Evolutionary conservation across 2,113 vertebrate genomes (phyloP).

Genomic region (Poeciliopsis prolifica): DNA sequence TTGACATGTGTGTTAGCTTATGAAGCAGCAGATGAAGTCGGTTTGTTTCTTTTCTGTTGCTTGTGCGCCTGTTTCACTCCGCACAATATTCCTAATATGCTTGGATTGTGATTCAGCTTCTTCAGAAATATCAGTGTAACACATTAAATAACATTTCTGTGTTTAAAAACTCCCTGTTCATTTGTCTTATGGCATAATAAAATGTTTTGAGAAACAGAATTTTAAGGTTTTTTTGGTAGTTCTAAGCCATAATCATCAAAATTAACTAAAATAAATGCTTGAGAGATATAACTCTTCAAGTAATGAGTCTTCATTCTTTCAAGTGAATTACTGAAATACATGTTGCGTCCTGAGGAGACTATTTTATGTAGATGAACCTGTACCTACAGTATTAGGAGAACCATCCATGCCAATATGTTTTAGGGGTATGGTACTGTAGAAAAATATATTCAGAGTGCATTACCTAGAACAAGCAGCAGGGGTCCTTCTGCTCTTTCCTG

Average conservation of each 20-base stretch:
- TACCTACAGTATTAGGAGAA: constrained; percentile 34
- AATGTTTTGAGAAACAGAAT: neutral
- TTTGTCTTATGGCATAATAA: neutral
- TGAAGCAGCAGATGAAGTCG: no score
- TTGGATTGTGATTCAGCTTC: neutral
- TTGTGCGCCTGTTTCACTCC: no score
- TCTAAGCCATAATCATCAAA: neutral
- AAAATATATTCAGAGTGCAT: neutral
- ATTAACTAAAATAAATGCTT: neutral
- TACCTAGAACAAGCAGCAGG: constrained; percentile 59
- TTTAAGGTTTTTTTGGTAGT: neutral
- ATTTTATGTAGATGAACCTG: neutral
- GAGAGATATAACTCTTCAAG: neutral
- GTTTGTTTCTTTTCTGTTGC: no score
- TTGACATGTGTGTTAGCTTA: neutral
- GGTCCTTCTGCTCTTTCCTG: constrained; percentile 46
- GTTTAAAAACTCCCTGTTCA: neutral
- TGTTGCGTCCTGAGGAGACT: neutral
- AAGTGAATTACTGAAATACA: neutral
- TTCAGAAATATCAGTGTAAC: neutral
- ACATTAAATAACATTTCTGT: neutral
- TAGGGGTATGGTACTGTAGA: neutral
- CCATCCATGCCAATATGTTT: constrained; percentile 10
- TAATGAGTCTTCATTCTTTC: neutral
- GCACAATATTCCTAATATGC: neutral